These are phyloP conservation scores for Solen grandis DNA, from an alignment of 1,140 invertebrate genomes.

Conservation along the genomic window DNA sequence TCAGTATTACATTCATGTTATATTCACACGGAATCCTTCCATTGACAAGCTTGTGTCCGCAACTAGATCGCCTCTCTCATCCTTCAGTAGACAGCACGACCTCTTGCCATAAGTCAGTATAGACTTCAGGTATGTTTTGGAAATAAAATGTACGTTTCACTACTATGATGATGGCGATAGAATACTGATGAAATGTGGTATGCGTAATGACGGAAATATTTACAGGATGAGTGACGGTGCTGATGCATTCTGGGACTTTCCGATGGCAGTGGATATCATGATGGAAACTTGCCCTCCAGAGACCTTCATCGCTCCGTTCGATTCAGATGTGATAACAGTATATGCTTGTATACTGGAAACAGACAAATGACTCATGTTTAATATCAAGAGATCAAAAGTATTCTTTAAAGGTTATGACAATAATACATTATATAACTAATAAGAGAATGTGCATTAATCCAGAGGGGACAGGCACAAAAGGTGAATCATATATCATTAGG, in stretches of 20 bases:
- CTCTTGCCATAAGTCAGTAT: neutral
- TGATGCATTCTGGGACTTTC: no score
- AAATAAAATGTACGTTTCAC: neutral
- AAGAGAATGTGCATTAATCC: neutral
- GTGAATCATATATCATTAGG: neutral
- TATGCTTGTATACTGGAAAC: constrained; percentile 64
- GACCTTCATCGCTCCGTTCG: constrained; percentile 67
- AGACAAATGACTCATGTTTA: constrained; percentile 27
- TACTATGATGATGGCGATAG: neutral
- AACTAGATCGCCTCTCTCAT: no score
- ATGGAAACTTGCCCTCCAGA: no score
- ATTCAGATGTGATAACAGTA: constrained; percentile 67
- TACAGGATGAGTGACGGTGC: neutral
- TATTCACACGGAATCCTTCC: no score
- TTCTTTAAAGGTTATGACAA: neutral
- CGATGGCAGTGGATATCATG: no score
- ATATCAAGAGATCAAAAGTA: neutral
- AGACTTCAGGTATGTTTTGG: neutral
- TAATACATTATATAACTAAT: neutral
- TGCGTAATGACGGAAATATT: neutral
- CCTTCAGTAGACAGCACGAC: no score
- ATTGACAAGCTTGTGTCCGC: no score
- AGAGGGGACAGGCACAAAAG: neutral
- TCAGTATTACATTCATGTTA: no score
- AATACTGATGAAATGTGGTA: neutral